Base-by-base conservation (phyloP, 2,113 vertebrate species). In the Gallinago paraguaiae region DNA sequence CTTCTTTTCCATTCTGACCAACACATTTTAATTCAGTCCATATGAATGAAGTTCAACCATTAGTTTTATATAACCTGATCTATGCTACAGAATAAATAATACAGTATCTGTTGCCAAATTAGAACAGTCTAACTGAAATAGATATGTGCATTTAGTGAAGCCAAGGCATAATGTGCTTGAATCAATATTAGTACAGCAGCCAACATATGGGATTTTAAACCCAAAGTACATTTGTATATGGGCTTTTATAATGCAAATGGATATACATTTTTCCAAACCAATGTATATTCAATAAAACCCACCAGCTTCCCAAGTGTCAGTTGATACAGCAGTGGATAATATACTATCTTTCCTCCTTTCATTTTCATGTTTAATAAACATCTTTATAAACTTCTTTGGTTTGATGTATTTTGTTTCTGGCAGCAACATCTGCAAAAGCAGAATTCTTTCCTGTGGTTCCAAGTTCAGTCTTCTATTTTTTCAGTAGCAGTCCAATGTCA, bases 61-160 rank as follows among this genome's bases (percentile, higher is more conserved):
- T 98, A 97, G 96, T 98, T 98, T 98, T 97, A 95, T 81, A 97
- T 97, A 98, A 98, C 96, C 72, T 96, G 95, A 98, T 97, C 97
- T 98, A 63, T 87, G 64, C 79, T 96, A 82, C 86, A 90, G 95
- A 97, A 96, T 96, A 97, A 97, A 97, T 84, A 94, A 87, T 95
- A 92, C 70, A 91, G 75, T 82, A 46, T 95, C 64, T 75, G 54
- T 95, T 97, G 96, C 97, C 90, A 97, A 98, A 97, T 97, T 96
- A 97, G 59, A 98, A 95, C 86, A 95, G 93, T 96, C 60, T 94
- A 97, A 96, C 92, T 97, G 93, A 96, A 98, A 98, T 82, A 86
- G 97, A 98, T 98, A 97, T 77, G 94, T 96, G 89, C 95, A 96
- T 97, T 98, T 95, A 97, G 90, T 90, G 75, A 86, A 95, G 83